Conservation (phyloP, 2,888 invertebrate genomes). For the Drosophila sordidula region DNA sequence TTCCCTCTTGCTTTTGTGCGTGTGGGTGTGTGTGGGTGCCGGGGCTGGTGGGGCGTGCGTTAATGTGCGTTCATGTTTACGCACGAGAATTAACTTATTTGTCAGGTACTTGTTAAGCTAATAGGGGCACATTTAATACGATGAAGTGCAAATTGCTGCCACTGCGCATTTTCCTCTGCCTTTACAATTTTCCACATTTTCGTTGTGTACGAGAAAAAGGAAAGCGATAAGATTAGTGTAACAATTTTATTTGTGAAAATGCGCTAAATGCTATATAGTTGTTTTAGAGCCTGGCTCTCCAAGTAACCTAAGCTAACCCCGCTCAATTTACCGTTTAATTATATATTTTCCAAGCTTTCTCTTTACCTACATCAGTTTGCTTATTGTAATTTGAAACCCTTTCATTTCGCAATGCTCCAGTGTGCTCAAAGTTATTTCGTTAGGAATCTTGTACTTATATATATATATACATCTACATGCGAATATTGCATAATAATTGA, state of each 20-base stretch:
- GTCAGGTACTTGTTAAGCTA: conserved; percentile 81
- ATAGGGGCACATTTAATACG: conserved; percentile 76
- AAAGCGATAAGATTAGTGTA: not conserved
- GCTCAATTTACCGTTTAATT: too few relatives aligned
- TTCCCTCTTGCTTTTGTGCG: conserved; percentile 9
- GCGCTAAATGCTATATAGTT: not conserved
- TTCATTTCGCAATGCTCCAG: not conserved
- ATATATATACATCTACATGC: too few relatives aligned
- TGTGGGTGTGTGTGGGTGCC: conserved; percentile 13
- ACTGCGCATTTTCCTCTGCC: conserved; percentile 26
- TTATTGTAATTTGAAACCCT: not conserved
- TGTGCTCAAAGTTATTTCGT: too few relatives aligned
- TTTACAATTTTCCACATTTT: conserved; percentile 6
- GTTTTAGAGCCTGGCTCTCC: not conserved
- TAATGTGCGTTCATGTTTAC: conserved; percentile 75
- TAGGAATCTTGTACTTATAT: not conserved
- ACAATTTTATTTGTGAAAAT: not conserved
- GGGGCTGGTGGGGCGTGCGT: conserved; percentile 44
- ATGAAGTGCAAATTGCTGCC: conserved; percentile 74
- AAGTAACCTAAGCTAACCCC: not conserved
- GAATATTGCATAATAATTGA: conserved; percentile 39
- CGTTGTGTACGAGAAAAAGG: not conserved
- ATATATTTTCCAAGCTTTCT: too few relatives aligned
- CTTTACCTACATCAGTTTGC: too few relatives aligned
- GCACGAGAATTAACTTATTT: conserved; percentile 79